Base-by-base conservation (phyloP, 2,113 vertebrate genomes). In the Pachycephala philippinensis region DNA sequence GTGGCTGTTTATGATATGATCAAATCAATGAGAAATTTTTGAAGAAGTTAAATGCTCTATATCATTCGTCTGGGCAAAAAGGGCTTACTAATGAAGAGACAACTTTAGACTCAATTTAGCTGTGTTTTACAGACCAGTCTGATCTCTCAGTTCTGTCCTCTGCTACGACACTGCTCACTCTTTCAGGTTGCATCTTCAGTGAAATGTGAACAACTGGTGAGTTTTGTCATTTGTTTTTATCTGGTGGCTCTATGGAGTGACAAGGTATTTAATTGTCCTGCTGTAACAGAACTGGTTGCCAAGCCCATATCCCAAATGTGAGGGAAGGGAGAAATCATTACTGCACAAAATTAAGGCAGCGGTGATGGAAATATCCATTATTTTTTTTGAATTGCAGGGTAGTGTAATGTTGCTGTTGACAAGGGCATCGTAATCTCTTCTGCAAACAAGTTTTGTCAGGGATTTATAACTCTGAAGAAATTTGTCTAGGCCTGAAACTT, bases 191-290 rank as follows among this genome's bases (percentile, higher is more conserved):
- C 54, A 18, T 37, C 42, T 18, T 69, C 16, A 92, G 56, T 85
- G 72, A 95, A 90, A 76, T 28, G 23, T 72, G 77, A 90, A 37
- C 49, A 91, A 84, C 57, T 92, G 72, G 74, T 89, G 69, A 86
- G 75, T 78, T 95, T 59, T 95, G 72, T 81, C 40, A 39, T 95
- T 87, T 88, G 20, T 79, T 96, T 91, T 95, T 88, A 59, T 81
- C 37, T 2, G 24, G 79, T 79, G 78, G 69, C 88, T 71, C 90
- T 89, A 18, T 9, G 40, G 65, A 89, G 59, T 74, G 84, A 63
- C 65, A 79, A 88, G 44, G 24, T 66, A 71, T 28, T 70, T 53
- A 50, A 78, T 59, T 39, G 54, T 88, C 53, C 93, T 95, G 1
- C 40, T 96, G 21, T 61, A 47, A 79, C 45, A 39, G 60, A 68